Evolutionary conservation across 2,888 invertebrate species (phyloP), one percentile per base, ranked within the genome.

Genomic region (Phyllotreta cruciferae): DNA sequence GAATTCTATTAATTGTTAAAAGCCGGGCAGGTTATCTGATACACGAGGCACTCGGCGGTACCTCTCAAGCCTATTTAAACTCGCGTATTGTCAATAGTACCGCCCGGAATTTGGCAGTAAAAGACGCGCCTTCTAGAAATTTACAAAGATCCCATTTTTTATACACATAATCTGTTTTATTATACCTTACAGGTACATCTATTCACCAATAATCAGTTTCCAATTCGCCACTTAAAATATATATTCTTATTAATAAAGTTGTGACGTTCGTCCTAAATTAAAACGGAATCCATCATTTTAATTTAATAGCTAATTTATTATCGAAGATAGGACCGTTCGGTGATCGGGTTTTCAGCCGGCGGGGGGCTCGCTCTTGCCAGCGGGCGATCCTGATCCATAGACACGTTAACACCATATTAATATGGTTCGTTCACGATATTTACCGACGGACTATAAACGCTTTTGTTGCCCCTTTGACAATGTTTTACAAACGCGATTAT

Each of bases 351-450:
- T 44, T 35, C n/a, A 35, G 58, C 14, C 56, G 34, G 66, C 66
- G 66, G 66, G 67, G 72, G 71, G 66, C 69, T 64, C 63, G 66
- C 62, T 62, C 66, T 60, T 64, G 74, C 64, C 74, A 71, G 67
- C 75, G 67, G 76, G 75, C 73, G 75, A 74, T 74, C 73, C 75
- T 74, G 71, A 75, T 75, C 74, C 73, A 75, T 71, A 73, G 74
- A 75, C 73, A 74, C 74, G 76, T 77, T 76, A 77, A 75, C 77
- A 75, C 74, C 71, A 71, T 74, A 76, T 76, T 76, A 75, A 77
- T 76, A 74, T 71, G 69, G 68, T 62, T 69, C 67, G 68, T 71
- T 71, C 74, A 73, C 73, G 74, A 74, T 71, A 73, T 69, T 63
- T 66, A 66, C 71, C 68, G 24, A n/a, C 44, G 53, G 53, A 49